Base-by-base conservation (phyloP, 2,113 vertebrate genomes). In the Melospiza melodia region DNA sequence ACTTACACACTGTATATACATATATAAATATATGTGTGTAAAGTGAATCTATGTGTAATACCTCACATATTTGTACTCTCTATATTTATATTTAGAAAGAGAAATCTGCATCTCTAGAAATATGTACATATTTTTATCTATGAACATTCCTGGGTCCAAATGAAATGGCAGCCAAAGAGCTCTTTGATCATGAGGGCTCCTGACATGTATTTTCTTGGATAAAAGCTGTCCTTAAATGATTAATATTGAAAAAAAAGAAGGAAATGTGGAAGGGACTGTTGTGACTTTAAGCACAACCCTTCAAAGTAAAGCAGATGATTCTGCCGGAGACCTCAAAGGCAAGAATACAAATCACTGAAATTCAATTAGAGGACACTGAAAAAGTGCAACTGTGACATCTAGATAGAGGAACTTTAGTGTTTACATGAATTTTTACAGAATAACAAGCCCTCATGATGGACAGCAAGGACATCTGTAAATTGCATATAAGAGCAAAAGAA, bases 151-250 rank as follows among this genome's bases (percentile, higher is more conserved):
- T 16, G 39, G 3, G 4, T 58, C 43, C 22, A 72, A 75, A 62
- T 3, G 4, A 82, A 65, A 61, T 52, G 44, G 15, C 11, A 67
- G 48, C 9, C 39, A 43, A 11, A 37, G 9, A 86, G 20, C 24
- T 69, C 9, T 74, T 44, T 22, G 35, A 57, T 69, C 75, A 22
- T 0, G 0, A 39, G 39, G 15, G 15, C 5, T 7, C 41, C 41
- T 55, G 13, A 16, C 18, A 59, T 33, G 4, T 39, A 48, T 73
- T 35, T n/a, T 57, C 37, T 33, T 35, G 30, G 18, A 33, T 58
- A 49, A 82, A 66, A 66, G 3, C 14, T 86, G 24, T 71, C 43
- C 15, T 85, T 89, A 66, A 44, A 23, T 8, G 5, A 58, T 16
- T 49, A 54, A 39, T 35, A 54, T 1, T 75, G 18, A 72, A 76